Evolutionary conservation across 2,888 invertebrate species (phyloP).

Genomic region (Stegana nigrithorax): DNA sequence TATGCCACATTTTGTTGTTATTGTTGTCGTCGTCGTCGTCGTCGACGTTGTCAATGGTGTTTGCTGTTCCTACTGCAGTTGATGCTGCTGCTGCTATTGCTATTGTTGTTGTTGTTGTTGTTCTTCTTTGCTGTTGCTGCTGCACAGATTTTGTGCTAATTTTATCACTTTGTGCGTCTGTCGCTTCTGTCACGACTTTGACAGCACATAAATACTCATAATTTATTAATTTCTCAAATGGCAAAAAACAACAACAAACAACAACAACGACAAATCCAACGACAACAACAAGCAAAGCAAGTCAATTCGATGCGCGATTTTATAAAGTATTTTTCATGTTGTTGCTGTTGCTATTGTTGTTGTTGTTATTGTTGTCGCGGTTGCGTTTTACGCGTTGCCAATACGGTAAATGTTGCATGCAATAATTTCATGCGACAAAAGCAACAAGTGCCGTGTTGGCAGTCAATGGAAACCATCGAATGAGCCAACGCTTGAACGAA

Average conservation of each 20-base stretch:
- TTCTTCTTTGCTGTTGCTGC: constrained; percentile 25
- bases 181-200: constrained; percentile 62
- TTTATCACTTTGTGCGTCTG: constrained; percentile 69
- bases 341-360: constrained; percentile 1
- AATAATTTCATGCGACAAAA: constrained; percentile 57
- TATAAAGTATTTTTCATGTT: constrained; percentile 3
- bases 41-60: neutral
- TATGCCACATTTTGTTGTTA: no score
- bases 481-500: neutral
- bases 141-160: constrained; percentile 66
- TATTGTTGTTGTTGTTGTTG: neutral
- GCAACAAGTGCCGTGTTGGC: constrained; percentile 29
- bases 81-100: no score
- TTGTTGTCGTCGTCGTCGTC: constrained; percentile 6
- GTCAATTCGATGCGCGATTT: constrained; percentile 17
- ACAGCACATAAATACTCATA: constrained; percentile 68
- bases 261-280: constrained; percentile 14
- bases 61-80: neutral
- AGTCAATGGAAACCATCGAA: constrained; percentile 10
- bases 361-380: neutral
- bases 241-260: constrained; percentile 10
- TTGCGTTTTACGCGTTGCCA: constrained; percentile 2
- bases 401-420: constrained; percentile 63
- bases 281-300: neutral
- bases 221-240: constrained; percentile 60